Evolutionary conservation across 1,140 invertebrate genomes (phyloP), one percentile per base, ranked within the genome.

Genomic region (Meteorus sp.): DNA sequence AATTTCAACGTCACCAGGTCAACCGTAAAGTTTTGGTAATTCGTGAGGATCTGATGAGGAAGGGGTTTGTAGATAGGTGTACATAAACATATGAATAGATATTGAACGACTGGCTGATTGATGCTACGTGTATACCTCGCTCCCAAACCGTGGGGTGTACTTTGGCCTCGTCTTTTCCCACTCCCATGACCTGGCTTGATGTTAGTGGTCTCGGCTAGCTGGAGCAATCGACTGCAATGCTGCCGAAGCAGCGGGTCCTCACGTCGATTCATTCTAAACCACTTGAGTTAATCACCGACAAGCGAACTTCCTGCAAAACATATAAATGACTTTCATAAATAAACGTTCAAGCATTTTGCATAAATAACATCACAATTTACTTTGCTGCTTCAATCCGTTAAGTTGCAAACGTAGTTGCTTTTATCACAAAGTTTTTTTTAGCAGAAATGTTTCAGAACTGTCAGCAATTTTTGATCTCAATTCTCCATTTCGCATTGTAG

Each of bases 201-300:
- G 51, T 78, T 77, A 9, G 76, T 76, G 58, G 71, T 67, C 61
- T 79, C 77, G 25, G 76, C 77, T 51, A 79, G 68, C 68, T 78
- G 76, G 69, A 78, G 71, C 65, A 79, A 59, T 39, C 76, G 76
- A 67, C 60, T 76, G 47, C 72, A 73, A 69, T 79, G 76, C 71
- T 78, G 74, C 68, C 70, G 74, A 51, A 78, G 70, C 70, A 74
- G 69, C 67, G 74, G 69, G 63, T 78, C 75, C 56, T 77, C 75
- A 57, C 67, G 68, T 47, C 73, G 72, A 72, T 73, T 77, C 76
- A 78, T 78, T 73, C 66, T 76, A 70, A 62, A 58, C 66, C 70
- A 39, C 65, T 65, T 53, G 67, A 61, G 52, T 68, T 67, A 35
- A 64, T 62, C 62, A 58, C 52, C 66, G 61, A 63, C 56, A 60